Evolutionary conservation across 1,140 invertebrate genomes (phyloP).

Genomic region (Himalopsyche phryganea): DNA sequence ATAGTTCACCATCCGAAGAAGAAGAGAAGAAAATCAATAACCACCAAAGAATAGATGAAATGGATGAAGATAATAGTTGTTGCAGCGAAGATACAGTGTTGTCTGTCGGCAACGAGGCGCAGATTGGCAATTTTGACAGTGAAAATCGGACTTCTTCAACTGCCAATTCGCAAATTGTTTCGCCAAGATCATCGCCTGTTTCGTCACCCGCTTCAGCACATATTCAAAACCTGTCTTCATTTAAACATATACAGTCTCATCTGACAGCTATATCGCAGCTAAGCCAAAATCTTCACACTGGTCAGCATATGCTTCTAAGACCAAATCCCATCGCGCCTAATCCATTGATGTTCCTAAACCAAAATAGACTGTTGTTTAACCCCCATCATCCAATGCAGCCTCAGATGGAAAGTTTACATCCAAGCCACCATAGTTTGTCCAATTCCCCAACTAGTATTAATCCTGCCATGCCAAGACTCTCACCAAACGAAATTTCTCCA

Average conservation of each 20-base stretch:
- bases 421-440: conserved; percentile 28
- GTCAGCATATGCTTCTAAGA: conserved; percentile 44
- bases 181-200: conserved; percentile 30
- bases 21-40: conserved; percentile 37
- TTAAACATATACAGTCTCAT: conserved; percentile 60
- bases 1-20: conserved; percentile 35
- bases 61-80: conserved; percentile 54
- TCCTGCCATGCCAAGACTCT: conserved; percentile 24
- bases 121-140: conserved; percentile 31
- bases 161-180: conserved; percentile 29
- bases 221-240: conserved; percentile 45
- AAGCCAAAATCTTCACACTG: conserved; percentile 48
- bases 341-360: conserved; percentile 51
- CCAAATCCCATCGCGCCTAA: conserved; percentile 52
- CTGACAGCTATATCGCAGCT: conserved; percentile 57
- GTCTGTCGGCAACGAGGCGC: conserved; percentile 63
- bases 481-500: conserved; percentile 30
- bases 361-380: conserved; percentile 46
- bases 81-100: conserved; percentile 65
- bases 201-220: conserved; percentile 28
- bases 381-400: conserved; percentile 25
- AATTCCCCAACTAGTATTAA: conserved; percentile 29
- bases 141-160: conserved; percentile 33
- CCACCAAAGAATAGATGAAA: conserved; percentile 42
- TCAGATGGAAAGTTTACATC: conserved; percentile 23